Conservation (phyloP, 2,888 invertebrate genomes). For the Incurvaria masculella region DNA sequence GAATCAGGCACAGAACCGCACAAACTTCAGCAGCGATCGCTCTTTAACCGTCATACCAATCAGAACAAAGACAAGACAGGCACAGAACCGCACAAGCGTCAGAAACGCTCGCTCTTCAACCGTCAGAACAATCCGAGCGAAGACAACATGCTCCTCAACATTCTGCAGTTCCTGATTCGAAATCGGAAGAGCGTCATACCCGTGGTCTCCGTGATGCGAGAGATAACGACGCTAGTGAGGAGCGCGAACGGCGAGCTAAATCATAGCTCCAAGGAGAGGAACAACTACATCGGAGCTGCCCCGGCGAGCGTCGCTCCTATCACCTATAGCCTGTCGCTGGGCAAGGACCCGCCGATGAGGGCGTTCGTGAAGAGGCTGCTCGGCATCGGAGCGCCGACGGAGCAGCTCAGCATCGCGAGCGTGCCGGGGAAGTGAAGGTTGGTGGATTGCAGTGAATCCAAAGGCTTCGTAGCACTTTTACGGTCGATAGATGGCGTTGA, state of each 20-base stretch:
- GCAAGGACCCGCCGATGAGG: constrained; percentile 23
- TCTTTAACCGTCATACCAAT: too few relatives aligned
- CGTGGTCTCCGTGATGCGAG: constrained; percentile 32
- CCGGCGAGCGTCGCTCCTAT: constrained; percentile 22
- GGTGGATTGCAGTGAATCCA: neutral
- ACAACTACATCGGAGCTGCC: constrained; percentile 30
- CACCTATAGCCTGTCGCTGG: constrained; percentile 29
- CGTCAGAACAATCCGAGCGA: constrained; percentile 20
- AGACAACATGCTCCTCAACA: constrained; percentile 27
- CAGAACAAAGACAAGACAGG: too few relatives aligned
- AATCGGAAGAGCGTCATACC: constrained; percentile 29
- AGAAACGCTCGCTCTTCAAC: constrained; percentile 29
- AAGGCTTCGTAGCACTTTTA: too few relatives aligned
- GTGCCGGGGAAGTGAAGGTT: constrained; percentile 18
- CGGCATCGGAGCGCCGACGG: constrained; percentile 27
- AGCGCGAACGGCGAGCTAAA: constrained; percentile 32
- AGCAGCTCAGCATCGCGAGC: constrained; percentile 25
- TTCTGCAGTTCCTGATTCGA: constrained; percentile 29
- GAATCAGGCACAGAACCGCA: too few relatives aligned
- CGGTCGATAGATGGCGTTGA: too few relatives aligned
- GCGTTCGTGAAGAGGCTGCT: constrained; percentile 31
- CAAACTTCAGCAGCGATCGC: too few relatives aligned
- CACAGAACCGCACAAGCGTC: constrained; percentile 17
- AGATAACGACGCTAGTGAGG: constrained; percentile 35
- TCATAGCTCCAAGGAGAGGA: constrained; percentile 30